Evolutionary conservation across 2,888 invertebrate species (phyloP).

Genomic region (Apamea epomidion): DNA sequence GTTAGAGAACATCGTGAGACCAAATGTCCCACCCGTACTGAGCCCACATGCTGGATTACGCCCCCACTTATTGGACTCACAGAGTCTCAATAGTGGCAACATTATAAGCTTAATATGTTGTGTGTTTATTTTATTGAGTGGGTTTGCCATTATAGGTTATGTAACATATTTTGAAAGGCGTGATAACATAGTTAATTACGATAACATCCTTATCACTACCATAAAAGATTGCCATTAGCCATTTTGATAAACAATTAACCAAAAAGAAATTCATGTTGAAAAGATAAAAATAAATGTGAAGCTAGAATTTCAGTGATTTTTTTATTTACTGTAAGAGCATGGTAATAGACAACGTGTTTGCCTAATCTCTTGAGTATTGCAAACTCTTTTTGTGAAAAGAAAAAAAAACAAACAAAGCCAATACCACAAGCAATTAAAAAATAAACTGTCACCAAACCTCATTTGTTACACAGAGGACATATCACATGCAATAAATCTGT

Average conservation of each 20-base stretch:
- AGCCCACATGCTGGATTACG: not conserved
- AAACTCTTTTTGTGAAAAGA: not conserved
- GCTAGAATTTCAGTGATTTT: not conserved
- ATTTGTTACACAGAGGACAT: slow-evolving; percentile 1
- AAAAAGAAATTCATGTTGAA: not conserved
- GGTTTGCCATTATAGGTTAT: not conserved
- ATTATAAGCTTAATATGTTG: not conserved
- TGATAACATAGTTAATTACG: not conserved
- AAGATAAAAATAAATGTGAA: not conserved
- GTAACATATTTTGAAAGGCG: not conserved
- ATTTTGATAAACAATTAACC: not conserved
- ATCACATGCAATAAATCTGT: slow-evolving; percentile 34
- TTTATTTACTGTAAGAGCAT: not conserved
- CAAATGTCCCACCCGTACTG: not conserved
- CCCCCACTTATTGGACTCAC: not conserved
- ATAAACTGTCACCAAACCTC: slow-evolving; percentile 29
- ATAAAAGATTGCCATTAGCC: not conserved
- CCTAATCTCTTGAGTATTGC: too few species aligned
- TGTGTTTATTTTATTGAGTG: not conserved
- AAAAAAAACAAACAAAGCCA: not conserved
- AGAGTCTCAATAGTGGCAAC: not conserved
- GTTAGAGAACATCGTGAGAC: not conserved
- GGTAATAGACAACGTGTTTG: not conserved
- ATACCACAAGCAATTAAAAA: slow-evolving; percentile 8
- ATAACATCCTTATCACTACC: slow-evolving; percentile 18